These are phyloP conservation scores for Leucozona laternaria DNA, from an alignment of 2,888 invertebrate genomes.

Conservation along the genomic window DNA sequence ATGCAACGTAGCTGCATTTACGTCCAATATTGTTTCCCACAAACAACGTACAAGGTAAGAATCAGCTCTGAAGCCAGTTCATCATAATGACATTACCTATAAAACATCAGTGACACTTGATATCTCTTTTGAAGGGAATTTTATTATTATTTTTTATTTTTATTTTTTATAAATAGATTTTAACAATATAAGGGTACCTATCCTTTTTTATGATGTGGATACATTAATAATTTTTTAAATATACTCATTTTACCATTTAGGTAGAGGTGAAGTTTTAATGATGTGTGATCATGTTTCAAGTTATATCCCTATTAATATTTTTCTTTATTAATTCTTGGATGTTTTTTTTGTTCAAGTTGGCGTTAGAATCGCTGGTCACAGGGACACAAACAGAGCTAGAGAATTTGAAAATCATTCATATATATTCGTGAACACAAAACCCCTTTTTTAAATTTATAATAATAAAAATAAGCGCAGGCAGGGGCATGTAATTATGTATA, in stretches of 20 bases:
- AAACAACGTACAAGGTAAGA: slow-evolving; percentile 66
- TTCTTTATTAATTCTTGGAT: background rate
- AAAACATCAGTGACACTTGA: slow-evolving; percentile 10
- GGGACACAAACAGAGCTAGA: no score
- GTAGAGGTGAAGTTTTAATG: slow-evolving; percentile 15
- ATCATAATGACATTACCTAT: background rate
- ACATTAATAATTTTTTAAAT: slow-evolving; percentile 4
- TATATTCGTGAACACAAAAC: no score
- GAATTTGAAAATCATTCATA: no score
- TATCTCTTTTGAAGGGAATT: background rate
- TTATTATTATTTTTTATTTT: background rate
- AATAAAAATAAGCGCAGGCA: no score
- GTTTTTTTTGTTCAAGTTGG: background rate
- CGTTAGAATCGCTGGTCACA: no score
- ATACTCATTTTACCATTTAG: background rate
- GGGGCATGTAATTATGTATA: no score
- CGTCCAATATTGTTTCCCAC: slow-evolving; percentile 50
- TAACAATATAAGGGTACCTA: background rate
- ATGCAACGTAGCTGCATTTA: slow-evolving; percentile 67
- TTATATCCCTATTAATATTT: background rate
- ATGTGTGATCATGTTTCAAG: slow-evolving; percentile 29
- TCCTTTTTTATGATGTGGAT: background rate
- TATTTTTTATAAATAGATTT: background rate
- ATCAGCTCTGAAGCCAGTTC: background rate
- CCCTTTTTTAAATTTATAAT: no score